A percentile compares a stretch with the other conserved stretches of the same genome.
These are phyloP conservation scores for Cerceris rybyensis DNA, from an alignment of 2,888 invertebrate species.

Conservation along the genomic window DNA sequence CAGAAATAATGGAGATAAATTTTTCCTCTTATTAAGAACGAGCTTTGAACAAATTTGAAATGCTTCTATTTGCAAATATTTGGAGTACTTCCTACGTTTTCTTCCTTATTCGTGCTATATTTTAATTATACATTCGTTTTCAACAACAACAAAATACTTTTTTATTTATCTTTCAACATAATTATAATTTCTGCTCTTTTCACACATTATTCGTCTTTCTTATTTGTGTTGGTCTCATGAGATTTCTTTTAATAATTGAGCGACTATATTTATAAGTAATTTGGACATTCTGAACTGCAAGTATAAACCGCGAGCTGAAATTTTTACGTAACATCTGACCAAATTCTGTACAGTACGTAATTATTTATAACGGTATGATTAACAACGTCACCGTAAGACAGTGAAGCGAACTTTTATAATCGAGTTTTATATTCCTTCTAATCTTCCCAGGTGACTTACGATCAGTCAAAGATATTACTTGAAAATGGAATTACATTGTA, in stretches of 20 bases:
- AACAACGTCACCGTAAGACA: constrained; percentile 5
- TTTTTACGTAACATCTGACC: constrained; percentile 53
- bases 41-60: constrained; percentile 31
- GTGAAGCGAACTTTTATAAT: constrained; percentile 41
- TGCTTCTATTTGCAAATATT: constrained; percentile 30
- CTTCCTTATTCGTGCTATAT: constrained; percentile 1
- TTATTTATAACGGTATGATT: constrained; percentile 26
- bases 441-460: constrained; percentile 18
- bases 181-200: too few species aligned
- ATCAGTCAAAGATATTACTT: constrained; percentile 23
- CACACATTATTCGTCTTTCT: too few species aligned
- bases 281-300: constrained; percentile 9
- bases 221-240: too few species aligned
- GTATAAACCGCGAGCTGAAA: constrained; percentile 20
- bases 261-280: background rate
- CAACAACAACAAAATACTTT: too few species aligned
- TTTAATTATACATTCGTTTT: too few species aligned
- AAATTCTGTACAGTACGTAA: constrained; percentile 46
- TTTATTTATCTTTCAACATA: too few species aligned
- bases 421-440: constrained; percentile 30
- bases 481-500: constrained; percentile 10
- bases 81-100: constrained; percentile 19
- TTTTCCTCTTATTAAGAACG: constrained; percentile 19
- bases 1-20: constrained; percentile 13
- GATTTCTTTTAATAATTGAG: too few species aligned